phyloP scores from a whole-genome alignment of 92 coral and sea anemone genomes.

The Epizoanthus scotinus region DNA sequence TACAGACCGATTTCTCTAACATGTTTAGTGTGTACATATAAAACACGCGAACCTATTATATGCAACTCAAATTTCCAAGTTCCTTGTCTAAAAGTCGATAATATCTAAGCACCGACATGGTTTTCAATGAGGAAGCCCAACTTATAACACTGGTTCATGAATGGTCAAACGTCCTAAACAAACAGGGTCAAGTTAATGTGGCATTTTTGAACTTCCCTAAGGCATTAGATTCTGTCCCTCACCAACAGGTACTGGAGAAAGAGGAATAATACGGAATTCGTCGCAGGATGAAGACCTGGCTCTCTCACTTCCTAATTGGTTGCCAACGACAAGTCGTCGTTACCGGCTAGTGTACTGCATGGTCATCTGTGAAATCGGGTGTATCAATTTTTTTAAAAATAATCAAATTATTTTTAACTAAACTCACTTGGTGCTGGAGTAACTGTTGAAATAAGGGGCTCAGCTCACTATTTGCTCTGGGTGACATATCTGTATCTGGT shows the following conservation, averaged over 20 bases:
- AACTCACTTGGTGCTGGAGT: too few relatives aligned
- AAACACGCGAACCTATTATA: too few relatives aligned
- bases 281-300: not conserved
- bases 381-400: too few relatives aligned
- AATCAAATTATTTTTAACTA: too few relatives aligned
- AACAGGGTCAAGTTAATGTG: not conserved
- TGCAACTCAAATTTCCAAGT: too few relatives aligned
- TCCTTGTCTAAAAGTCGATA: not conserved
- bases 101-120: not conserved
- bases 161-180: not conserved
- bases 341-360: not conserved
- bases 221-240: not conserved
- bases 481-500: too few relatives aligned
- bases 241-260: not conserved
- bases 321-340: not conserved
- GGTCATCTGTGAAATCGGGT: not conserved
- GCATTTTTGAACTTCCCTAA: not conserved
- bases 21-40: not conserved
- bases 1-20: constrained; percentile 26
- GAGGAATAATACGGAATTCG: not conserved
- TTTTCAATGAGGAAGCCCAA: not conserved
- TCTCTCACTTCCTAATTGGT: not conserved
- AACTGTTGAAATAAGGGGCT: too few relatives aligned
- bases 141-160: not conserved
- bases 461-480: too few relatives aligned